phyloP scores from a whole-genome alignment of 1,140 invertebrate species.

The Acromyrmex echinatior region DNA sequence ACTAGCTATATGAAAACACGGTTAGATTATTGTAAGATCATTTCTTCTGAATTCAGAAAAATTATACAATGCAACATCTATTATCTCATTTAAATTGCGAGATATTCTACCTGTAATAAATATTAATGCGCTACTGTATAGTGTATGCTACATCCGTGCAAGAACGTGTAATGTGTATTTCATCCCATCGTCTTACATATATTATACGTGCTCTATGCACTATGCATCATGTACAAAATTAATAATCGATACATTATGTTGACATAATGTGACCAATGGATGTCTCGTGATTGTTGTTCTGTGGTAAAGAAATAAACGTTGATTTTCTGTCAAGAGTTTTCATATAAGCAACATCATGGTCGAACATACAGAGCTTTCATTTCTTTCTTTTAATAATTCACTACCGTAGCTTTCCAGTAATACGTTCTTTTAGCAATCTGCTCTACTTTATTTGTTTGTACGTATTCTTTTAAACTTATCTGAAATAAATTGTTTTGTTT shows the following conservation, averaged over 20 bases:
- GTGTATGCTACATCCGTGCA: background rate
- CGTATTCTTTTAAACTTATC: background rate
- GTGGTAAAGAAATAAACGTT: background rate
- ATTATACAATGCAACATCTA: background rate
- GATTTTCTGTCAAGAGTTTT: conserved; percentile 11
- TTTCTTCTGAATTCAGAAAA: background rate
- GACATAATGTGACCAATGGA: background rate
- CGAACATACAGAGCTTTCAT: background rate
- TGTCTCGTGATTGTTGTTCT: background rate
- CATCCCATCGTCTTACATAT: conserved; percentile 2
- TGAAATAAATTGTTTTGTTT: conserved; percentile 2
- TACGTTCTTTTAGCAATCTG: background rate
- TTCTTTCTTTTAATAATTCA: conserved; percentile 1
- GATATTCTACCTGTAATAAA: background rate
- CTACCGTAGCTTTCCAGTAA: background rate
- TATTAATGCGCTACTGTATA: conserved; percentile 1
- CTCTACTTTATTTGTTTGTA: background rate
- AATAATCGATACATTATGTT: conserved; percentile 15
- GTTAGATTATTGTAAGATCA: background rate
- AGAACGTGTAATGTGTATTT: background rate
- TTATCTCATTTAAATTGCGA: conserved; percentile 11
- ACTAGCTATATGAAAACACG: no score
- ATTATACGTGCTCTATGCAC: background rate
- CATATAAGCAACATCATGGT: background rate
- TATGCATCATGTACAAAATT: background rate